A percentile compares a stretch with the other conserved stretches of the same genome.
Conservation (phyloP, 2,113 vertebrate species). For the Nycticebus coucang region DNA sequence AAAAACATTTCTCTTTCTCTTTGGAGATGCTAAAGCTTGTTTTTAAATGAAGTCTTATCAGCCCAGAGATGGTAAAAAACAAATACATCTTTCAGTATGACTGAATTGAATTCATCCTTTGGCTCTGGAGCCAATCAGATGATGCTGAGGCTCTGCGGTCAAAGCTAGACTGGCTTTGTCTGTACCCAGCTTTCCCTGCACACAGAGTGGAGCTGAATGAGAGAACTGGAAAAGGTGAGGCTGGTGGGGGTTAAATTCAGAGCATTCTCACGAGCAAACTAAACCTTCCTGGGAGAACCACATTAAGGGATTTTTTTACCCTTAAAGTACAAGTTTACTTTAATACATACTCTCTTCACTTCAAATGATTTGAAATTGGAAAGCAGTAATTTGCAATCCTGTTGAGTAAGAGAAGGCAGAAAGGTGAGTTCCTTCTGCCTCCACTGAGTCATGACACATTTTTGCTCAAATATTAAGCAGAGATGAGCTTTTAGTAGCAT, state of each 20-base stretch:
- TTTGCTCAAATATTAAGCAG: background rate
- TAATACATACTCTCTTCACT: conserved; percentile 40
- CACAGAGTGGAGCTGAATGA: background rate
- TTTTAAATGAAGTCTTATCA: background rate
- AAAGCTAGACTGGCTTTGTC: too few species aligned
- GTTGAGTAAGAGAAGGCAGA: conserved; percentile 29
- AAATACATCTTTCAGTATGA: background rate
- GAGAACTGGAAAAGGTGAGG: background rate
- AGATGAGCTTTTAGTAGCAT: background rate
- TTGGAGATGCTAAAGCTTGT: background rate
- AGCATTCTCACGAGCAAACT: background rate
- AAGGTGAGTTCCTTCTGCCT: conserved; percentile 57
- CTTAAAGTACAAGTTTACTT: conserved; percentile 60
- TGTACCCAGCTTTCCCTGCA: background rate
- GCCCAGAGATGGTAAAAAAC: background rate
- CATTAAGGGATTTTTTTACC: background rate
- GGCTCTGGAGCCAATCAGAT: background rate
- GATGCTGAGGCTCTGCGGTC: background rate
- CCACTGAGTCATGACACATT: background rate
- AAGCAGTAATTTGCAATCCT: conserved; percentile 41
- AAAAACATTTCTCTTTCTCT: background rate
- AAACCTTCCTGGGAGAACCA: background rate
- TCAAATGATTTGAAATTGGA: conserved; percentile 26
- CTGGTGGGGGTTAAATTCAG: background rate
- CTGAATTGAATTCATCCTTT: background rate